Evolutionary conservation across 1,140 invertebrate genomes (phyloP).

Genomic region (Homalodisca vitripennis): DNA sequence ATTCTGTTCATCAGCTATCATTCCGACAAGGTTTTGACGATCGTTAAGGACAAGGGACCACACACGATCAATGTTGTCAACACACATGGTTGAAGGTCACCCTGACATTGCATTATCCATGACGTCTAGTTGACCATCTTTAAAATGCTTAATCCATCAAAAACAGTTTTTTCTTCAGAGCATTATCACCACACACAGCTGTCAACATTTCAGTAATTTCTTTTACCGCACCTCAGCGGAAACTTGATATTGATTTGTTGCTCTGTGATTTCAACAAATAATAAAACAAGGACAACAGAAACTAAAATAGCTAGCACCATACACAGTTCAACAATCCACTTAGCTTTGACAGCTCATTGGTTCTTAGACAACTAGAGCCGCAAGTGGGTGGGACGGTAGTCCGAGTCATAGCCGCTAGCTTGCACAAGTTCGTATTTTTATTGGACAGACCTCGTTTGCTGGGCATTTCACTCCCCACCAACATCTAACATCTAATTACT

Average conservation of each 20-base stretch:
- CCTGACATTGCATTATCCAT: background rate
- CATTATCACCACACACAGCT: background rate
- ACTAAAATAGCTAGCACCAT: background rate
- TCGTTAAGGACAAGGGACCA: background rate
- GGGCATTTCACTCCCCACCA: too few relatives aligned
- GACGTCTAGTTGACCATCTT: background rate
- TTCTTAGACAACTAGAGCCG: background rate
- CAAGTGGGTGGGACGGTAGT: background rate
- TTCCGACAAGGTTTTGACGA: background rate
- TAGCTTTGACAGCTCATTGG: background rate
- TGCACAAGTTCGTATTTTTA: background rate
- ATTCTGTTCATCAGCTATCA: background rate
- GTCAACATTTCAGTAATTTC: background rate
- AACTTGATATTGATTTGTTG: background rate
- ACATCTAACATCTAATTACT: too few relatives aligned
- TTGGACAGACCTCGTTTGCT: background rate
- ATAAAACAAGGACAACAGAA: background rate
- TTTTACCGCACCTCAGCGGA: background rate
- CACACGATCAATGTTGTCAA: background rate
- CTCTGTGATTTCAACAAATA: background rate
- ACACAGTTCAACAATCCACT: background rate
- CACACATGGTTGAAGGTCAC: background rate
- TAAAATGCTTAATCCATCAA: background rate
- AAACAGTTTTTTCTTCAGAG: background rate
- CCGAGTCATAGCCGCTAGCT: background rate